Base-by-base conservation (phyloP, 2,888 invertebrate genomes). In the Polydrusus cervinus region DNA sequence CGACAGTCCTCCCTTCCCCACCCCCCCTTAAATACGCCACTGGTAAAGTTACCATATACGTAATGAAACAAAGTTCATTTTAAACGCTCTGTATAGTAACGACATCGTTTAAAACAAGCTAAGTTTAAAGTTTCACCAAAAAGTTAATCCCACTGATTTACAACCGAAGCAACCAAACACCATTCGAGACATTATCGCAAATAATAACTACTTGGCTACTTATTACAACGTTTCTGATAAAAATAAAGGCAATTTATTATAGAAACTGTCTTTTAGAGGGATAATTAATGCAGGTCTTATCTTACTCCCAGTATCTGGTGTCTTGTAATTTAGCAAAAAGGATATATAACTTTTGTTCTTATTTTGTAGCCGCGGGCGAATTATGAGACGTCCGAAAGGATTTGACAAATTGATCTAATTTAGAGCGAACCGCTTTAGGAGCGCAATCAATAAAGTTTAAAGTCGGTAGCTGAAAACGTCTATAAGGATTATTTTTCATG, bases 351-450 rank as follows among this genome's bases (percentile, higher is more conserved):
- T 80, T 81, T 80, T 81, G 81, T 79, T 81, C 81, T 79, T 80
- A 79, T 79, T 81, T 79, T 71, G 57, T 55, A 45, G 34, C 78
- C 80, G 76, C 72, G 76, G 79, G 81, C 80, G 80, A 81, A 82
- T 82, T 82, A 81, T 80, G 81, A 81, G 79, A 80, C 81, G 82
- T 80, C 82, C 80, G 78, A 81, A 82, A 64, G 40, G 62, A 49
- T 79, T 82, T 82, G 83, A 83, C 83, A 82, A 83, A 82, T 83
- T 83, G 83, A 82, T 83, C 83, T 82, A 82, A 82, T 83, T 82
- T 83, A 81, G 73, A 70, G 61, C 66, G 68, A 68, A 71, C 13
- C 69, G 69, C 69, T 49, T 49, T 34, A 20, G 60, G 60, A 60
- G 43, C 40, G 53, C 30, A 62, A 75, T 75, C 75, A 30, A 75